Percentiles rank a stretch among this genome's conserved stretches.
Conservation (phyloP, 1,140 invertebrate species). For the Drosophila novamexicana region DNA sequence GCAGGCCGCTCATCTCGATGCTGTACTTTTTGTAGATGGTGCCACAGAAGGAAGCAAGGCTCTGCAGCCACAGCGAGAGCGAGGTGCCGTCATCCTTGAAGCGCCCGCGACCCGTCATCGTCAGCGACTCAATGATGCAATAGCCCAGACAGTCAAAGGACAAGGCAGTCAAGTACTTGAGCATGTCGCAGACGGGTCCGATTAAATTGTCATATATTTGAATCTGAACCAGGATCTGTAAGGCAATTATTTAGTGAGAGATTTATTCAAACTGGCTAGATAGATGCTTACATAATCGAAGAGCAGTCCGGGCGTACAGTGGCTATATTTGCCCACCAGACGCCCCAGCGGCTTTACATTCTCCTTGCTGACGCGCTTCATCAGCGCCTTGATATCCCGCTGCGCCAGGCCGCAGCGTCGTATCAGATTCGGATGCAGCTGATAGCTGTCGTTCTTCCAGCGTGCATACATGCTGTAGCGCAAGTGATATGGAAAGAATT, state of each 20-base stretch:
- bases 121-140: conserved; percentile 97
- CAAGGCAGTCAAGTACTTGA: conserved; percentile 97
- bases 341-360: conserved; percentile 98
- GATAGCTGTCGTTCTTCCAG: conserved; percentile 96
- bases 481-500: conserved; percentile 96
- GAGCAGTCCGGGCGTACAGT: conserved; percentile 96
- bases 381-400: conserved; percentile 97
- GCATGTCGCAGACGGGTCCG: conserved; percentile 97
- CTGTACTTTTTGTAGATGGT: conserved; percentile 98
- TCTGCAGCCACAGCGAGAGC: conserved; percentile 97
- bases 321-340: conserved; percentile 97
- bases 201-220: conserved; percentile 99
- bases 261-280: not conserved
- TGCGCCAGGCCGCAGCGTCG: conserved; percentile 92
- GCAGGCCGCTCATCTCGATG: conserved; percentile 96
- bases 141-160: conserved; percentile 98
- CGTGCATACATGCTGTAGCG: conserved; percentile 95
- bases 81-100: conserved; percentile 97
- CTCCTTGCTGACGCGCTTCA: conserved; percentile 99
- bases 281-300: conserved; percentile 94
- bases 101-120: conserved; percentile 89
- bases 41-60: conserved; percentile 96
- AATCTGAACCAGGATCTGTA: conserved; percentile 93
- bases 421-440: conserved; percentile 92
- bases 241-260: conserved; percentile 67